Percentiles rank a stretch among this genome's conserved stretches.
phyloP scores from a whole-genome alignment of 1,140 invertebrate species.

The Leptinotarsa lineolata region DNA sequence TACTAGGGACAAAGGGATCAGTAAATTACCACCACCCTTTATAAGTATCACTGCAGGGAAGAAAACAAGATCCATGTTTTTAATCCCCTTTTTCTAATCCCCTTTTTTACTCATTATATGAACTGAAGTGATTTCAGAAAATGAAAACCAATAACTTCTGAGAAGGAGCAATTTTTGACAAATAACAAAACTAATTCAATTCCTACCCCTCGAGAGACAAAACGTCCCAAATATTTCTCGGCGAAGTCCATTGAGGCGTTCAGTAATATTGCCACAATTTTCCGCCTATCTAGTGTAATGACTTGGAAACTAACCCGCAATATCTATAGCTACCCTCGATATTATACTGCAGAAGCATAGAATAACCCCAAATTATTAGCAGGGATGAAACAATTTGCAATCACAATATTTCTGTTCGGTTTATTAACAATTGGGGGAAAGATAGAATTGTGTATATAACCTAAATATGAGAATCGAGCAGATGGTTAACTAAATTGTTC shows the following conservation, averaged over 20 bases:
- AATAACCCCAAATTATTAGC: slow-evolving; percentile 19
- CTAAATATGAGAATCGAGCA: slow-evolving; percentile 18
- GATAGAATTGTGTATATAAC: background rate
- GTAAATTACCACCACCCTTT: too few relatives aligned
- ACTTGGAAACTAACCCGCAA: slow-evolving; percentile 31
- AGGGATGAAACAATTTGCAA: slow-evolving; percentile 29
- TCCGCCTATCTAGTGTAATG: slow-evolving; percentile 28
- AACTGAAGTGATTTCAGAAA: too few relatives aligned
- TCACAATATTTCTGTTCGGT: slow-evolving; percentile 31
- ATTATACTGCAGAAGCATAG: slow-evolving; percentile 6
- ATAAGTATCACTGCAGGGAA: too few relatives aligned
- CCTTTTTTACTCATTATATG: too few relatives aligned
- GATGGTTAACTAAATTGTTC: slow-evolving; percentile 2
- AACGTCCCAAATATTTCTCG: slow-evolving; percentile 16
- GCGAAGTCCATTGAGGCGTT: slow-evolving; percentile 9
- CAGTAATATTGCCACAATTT: slow-evolving; percentile 25
- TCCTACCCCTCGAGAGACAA: slow-evolving; percentile 12
- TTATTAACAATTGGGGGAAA: slow-evolving; percentile 23
- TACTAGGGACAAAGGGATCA: too few relatives aligned
- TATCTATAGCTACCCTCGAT: slow-evolving; percentile 26
- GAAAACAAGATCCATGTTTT: too few relatives aligned
- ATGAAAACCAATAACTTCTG: too few relatives aligned
- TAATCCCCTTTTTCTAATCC: too few relatives aligned
- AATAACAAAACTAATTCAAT: slow-evolving; percentile 14
- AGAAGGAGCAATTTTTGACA: background rate